Conservation (phyloP, 1,140 invertebrate genomes). For the Diuraphis noxia region DNA sequence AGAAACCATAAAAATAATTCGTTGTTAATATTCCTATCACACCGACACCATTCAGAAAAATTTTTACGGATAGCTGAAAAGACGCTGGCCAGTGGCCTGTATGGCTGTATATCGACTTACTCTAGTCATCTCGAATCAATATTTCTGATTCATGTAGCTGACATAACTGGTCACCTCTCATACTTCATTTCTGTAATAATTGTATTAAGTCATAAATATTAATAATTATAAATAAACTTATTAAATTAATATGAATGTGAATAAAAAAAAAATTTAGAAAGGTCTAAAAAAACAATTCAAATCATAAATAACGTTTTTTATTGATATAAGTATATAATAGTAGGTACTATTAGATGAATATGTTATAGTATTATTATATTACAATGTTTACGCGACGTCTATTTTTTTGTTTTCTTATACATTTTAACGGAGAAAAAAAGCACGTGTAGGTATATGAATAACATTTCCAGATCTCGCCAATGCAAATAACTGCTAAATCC, state of each 20-base stretch:
- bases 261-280: neutral
- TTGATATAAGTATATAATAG: neutral
- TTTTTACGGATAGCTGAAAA: neutral
- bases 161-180: no score
- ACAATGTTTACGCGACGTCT: neutral
- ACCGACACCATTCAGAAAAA: neutral
- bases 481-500: slow-evolving; percentile 44
- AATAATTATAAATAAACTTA: neutral
- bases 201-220: neutral
- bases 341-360: neutral
- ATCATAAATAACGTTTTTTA: neutral
- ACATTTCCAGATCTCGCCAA: slow-evolving; percentile 16
- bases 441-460: neutral
- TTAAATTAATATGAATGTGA: neutral
- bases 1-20: neutral
- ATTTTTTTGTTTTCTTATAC: neutral
- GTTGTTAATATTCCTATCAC: neutral
- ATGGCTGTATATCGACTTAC: neutral
- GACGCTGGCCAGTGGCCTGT: neutral
- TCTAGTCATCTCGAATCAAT: neutral
- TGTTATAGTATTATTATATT: no score
- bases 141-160: rapidly evolving
- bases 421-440: neutral
- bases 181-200: neutral
- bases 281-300: neutral